Base-by-base conservation (phyloP, 2,797 vertebrate species). In the Poeciliopsis gracilis region DNA sequence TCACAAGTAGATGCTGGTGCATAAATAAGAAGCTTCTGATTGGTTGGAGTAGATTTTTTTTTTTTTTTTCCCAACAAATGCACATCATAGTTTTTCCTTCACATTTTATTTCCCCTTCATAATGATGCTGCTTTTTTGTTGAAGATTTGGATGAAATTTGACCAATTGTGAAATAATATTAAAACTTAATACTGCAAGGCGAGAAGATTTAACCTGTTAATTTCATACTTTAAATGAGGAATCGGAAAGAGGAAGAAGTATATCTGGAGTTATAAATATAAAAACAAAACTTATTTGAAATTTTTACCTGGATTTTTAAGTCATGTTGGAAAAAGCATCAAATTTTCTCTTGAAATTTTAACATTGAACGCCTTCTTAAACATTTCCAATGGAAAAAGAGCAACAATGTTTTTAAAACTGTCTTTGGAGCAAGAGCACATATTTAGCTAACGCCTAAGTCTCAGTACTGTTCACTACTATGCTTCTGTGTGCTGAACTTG, bases 381-480 rank as follows among this genome's bases (percentile, higher is more conserved):
- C 73, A 76, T 76, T 75, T 78, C 46, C 77, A 70, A 46, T 11
- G 13, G 46, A 30, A 61, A 63, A 77, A 7, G 74, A 41, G 25
- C 5, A 74, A 53, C 79, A 59, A 12, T 12, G 0, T 59, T 28
- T 57, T 59, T n/a, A 15, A 59, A n/a, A n/a, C 55, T 57, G 76
- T 38, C 23, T 49, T 63, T 63, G 28, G 13, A 33, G 30, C 30
- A 1, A 36, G 16, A 18, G 43, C 36, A 49, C 16, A 7, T 9
- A 41, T 53, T 67, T n/a, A 67, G n/a, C 59, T 43, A 72, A 10
- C 28, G 7, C 30, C 46, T 61, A 2, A 43, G 45, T 49, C 23
- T 67, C 7, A 57, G 1, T 73, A 70, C 3, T 28, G 51, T 73
- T 4, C 36, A 9, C 33, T 49, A 63, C 59, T 51, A 38, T 28